phyloP scores from a whole-genome alignment of 2,888 invertebrate species.

The Diogma glabrata region DNA sequence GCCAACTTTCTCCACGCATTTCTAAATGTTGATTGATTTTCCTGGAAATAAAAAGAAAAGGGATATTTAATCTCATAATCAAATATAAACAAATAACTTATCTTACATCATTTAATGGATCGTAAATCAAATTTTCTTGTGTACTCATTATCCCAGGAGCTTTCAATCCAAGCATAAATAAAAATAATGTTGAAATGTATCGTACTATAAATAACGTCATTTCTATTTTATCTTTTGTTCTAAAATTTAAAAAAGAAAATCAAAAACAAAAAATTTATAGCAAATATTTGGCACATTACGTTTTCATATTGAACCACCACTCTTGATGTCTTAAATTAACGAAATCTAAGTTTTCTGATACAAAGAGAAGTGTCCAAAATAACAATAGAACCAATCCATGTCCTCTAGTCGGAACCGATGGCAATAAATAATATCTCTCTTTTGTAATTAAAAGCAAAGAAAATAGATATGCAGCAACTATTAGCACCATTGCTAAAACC shows the following conservation, averaged over 20 bases:
- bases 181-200: slow-evolving; percentile 60
- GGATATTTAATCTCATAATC: slow-evolving; percentile 14
- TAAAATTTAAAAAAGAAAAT: too few species aligned
- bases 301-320: slow-evolving; percentile 86
- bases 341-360: slow-evolving; percentile 76
- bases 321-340: slow-evolving; percentile 72
- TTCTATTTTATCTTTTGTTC: slow-evolving; percentile 68
- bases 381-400: slow-evolving; percentile 81
- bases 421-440: slow-evolving; percentile 69
- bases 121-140: slow-evolving; percentile 5
- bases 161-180: slow-evolving; percentile 75
- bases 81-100: slow-evolving; percentile 10
- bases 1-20: slow-evolving; percentile 68
- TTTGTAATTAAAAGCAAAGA: slow-evolving; percentile 63
- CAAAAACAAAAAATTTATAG: too few species aligned
- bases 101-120: slow-evolving; percentile 8
- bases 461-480: slow-evolving; percentile 58
- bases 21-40: slow-evolving; percentile 62
- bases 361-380: slow-evolving; percentile 83
- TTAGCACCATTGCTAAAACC: slow-evolving; percentile 52
- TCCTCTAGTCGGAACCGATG: slow-evolving; percentile 76
- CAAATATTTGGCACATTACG: too few species aligned
- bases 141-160: slow-evolving; percentile 70
- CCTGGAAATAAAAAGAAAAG: slow-evolving; percentile 35
- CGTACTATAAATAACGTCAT: slow-evolving; percentile 77